These are phyloP conservation scores for Chaenogobius annularis DNA, from an alignment of 2,113 vertebrate genomes.

Conservation along the genomic window DNA sequence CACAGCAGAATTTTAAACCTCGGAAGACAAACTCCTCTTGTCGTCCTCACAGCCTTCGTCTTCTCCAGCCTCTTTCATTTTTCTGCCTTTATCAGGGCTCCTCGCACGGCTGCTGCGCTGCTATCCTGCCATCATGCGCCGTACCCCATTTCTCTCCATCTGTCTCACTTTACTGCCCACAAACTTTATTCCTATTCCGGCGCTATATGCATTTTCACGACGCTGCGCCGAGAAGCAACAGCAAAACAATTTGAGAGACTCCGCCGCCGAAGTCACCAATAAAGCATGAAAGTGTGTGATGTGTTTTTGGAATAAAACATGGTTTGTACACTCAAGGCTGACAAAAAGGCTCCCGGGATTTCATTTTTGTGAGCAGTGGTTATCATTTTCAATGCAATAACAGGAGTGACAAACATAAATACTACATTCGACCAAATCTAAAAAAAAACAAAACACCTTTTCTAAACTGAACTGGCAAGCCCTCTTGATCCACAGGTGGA, in stretches of 20 bases:
- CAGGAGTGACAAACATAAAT: background rate
- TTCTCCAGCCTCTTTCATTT: slow-evolving; percentile 24
- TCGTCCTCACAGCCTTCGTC: slow-evolving; percentile 23
- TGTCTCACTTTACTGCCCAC: slow-evolving; percentile 66
- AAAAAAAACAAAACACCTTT: background rate
- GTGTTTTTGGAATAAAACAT: slow-evolving; percentile 22
- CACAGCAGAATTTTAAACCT: slow-evolving; percentile 74
- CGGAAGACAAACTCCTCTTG: slow-evolving; percentile 60
- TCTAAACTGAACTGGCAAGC: background rate
- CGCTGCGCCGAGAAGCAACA: slow-evolving; percentile 43
- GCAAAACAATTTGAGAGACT: slow-evolving; percentile 61
- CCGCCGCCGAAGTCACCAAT: slow-evolving; percentile 19
- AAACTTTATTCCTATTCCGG: slow-evolving; percentile 50
- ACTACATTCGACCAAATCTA: background rate
- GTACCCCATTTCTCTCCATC: slow-evolving; percentile 64
- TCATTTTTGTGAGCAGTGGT: background rate
- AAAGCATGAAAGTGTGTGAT: slow-evolving; percentile 24
- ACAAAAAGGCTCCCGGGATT: slow-evolving; percentile 1
- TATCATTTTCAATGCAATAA: background rate
- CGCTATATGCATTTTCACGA: slow-evolving; percentile 51
- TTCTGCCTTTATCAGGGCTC: slow-evolving; percentile 47
- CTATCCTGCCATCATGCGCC: slow-evolving; percentile 60
- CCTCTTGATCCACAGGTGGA: background rate
- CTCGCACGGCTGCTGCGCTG: slow-evolving; percentile 31
- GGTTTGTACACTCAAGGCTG: background rate